These are phyloP conservation scores for Meliscaeva auricollis DNA, from an alignment of 2,888 invertebrate species.

Conservation along the genomic window DNA sequence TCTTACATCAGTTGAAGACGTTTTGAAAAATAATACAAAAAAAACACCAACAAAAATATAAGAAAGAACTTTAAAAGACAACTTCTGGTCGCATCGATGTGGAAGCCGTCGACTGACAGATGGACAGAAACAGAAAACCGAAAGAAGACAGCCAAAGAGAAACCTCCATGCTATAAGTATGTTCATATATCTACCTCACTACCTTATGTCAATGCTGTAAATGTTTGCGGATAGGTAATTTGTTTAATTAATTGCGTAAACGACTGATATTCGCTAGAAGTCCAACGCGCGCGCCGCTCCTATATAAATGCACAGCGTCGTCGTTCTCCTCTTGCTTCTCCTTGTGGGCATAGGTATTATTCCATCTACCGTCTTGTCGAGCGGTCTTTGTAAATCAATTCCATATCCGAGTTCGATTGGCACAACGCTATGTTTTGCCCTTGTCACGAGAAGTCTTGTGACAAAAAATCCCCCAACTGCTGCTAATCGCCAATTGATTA, in stretches of 20 bases:
- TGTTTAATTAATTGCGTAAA: slow-evolving; percentile 78
- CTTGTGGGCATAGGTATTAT: slow-evolving; percentile 3
- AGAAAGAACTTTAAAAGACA: slow-evolving; percentile 46
- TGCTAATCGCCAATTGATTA: slow-evolving; percentile 65
- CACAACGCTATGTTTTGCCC: slow-evolving; percentile 72
- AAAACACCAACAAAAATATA: slow-evolving; percentile 1
- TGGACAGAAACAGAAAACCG: slow-evolving; percentile 65
- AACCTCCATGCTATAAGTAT: slow-evolving; percentile 23
- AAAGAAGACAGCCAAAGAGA: slow-evolving; percentile 44
- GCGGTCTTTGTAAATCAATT: slow-evolving; percentile 76
- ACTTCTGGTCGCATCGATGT: slow-evolving; percentile 56
- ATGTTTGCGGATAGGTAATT: slow-evolving; percentile 75
- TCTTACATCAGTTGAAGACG: slow-evolving; percentile 17
- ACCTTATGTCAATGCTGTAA: slow-evolving; percentile 64
- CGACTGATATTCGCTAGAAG: slow-evolving; percentile 62
- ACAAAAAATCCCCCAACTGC: slow-evolving; percentile 57
- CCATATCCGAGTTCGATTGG: slow-evolving; percentile 72
- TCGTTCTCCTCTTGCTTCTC: slow-evolving; percentile 4
- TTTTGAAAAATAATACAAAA: slow-evolving; percentile 8
- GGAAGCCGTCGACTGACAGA: slow-evolving; percentile 70
- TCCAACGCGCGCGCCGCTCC: slow-evolving; percentile 66
- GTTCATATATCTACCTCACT: slow-evolving; percentile 27
- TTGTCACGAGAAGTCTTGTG: slow-evolving; percentile 65
- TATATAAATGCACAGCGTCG: slow-evolving; percentile 34
- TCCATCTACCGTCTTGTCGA: slow-evolving; percentile 27